Evolutionary conservation across 2,113 vertebrate genomes (phyloP).

Genomic region (Oreochromis tanganicae): DNA sequence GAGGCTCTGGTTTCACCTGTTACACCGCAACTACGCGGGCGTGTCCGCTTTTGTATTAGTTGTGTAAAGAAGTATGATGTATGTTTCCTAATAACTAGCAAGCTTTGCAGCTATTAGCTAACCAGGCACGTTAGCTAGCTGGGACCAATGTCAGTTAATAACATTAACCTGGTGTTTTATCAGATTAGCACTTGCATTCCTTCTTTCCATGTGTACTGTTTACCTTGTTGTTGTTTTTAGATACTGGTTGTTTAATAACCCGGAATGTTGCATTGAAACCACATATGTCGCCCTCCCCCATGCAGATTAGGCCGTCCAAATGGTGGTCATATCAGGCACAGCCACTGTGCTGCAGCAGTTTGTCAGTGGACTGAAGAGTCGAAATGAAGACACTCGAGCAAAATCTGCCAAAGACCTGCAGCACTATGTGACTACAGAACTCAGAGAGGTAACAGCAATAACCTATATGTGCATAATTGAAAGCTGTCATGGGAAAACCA

Average conservation of each 20-base stretch:
- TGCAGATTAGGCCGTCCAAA: slow-evolving; percentile 34
- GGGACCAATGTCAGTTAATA: not conserved
- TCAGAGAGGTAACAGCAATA: slow-evolving; percentile 81
- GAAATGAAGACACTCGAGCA: slow-evolving; percentile 89
- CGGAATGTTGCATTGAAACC: not conserved
- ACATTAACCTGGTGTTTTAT: not conserved
- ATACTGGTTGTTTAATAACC: not conserved
- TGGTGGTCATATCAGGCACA: slow-evolving; percentile 84
- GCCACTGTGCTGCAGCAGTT: slow-evolving; percentile 95
- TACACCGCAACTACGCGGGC: not conserved
- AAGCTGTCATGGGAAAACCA: not conserved
- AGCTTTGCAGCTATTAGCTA: not conserved
- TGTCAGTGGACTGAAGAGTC: slow-evolving; percentile 90
- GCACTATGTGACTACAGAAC: slow-evolving; percentile 97
- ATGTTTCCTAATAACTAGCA: not conserved
- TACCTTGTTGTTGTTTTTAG: not conserved
- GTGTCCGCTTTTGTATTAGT: not conserved
- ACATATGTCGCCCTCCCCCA: not conserved
- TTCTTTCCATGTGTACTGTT: not conserved
- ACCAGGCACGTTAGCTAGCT: not conserved
- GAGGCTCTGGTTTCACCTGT: not conserved
- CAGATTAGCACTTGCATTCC: not conserved
- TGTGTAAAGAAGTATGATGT: not conserved
- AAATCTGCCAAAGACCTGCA: slow-evolving; percentile 97
- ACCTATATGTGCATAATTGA: not conserved